A percentile compares a stretch with the other conserved stretches of the same genome.
Conservation (phyloP, 2,888 invertebrate species). For the Phania funesta region DNA sequence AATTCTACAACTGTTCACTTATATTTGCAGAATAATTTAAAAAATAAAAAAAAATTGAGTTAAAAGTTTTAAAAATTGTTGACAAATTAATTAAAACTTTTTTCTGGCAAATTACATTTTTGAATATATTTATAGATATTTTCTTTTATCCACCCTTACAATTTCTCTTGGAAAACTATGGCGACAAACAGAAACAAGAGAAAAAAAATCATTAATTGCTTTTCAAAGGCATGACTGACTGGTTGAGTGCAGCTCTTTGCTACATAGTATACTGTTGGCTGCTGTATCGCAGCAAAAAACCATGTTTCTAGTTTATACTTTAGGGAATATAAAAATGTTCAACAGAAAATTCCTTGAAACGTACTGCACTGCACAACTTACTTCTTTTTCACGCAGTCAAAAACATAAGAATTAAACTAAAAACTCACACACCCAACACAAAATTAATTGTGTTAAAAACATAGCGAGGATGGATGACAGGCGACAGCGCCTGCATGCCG, state of each 20-base stretch:
- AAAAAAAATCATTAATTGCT: slow-evolving; percentile 27
- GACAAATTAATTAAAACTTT: background rate
- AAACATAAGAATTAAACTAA: slow-evolving; percentile 22
- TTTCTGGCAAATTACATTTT: background rate
- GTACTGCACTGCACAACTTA: background rate
- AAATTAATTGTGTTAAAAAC: slow-evolving; percentile 59
- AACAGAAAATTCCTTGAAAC: background rate
- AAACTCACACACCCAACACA: slow-evolving; percentile 28
- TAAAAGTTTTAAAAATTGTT: background rate
- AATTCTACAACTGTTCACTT: too few species aligned
- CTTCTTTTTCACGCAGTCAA: background rate
- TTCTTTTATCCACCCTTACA: background rate
- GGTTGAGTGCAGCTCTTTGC: slow-evolving; percentile 18
- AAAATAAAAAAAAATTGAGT: too few species aligned
- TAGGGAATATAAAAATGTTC: slow-evolving; percentile 4
- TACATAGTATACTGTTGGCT: background rate
- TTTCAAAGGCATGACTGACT: slow-evolving; percentile 18
- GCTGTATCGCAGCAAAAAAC: background rate
- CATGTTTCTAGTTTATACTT: slow-evolving; percentile 1
- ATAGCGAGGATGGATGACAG: slow-evolving; percentile 34
- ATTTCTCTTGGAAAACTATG: slow-evolving; percentile 6
- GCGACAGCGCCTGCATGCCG: slow-evolving; percentile 59
- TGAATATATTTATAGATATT: background rate
- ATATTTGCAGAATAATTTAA: too few species aligned
- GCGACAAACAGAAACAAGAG: background rate